Evolutionary conservation across 2,888 invertebrate genomes (phyloP).

Genomic region (Cylloceria caligata): DNA sequence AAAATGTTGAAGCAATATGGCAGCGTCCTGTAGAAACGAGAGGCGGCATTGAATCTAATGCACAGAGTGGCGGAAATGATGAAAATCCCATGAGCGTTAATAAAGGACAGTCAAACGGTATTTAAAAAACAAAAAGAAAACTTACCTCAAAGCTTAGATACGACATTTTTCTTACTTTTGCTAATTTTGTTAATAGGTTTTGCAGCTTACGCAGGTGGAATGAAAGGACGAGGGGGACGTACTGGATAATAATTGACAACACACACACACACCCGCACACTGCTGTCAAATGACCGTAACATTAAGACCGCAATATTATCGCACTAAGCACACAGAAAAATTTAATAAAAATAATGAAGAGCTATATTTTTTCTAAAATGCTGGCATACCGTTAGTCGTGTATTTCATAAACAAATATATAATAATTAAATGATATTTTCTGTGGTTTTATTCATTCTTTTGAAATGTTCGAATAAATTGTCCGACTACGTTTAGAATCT

Average conservation of each 20-base stretch:
- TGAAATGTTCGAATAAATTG: no score
- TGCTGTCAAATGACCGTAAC: background rate
- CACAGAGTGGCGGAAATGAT: background rate
- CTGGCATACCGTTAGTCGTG: no score
- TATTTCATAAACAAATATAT: no score
- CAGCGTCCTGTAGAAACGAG: background rate
- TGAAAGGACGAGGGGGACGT: background rate
- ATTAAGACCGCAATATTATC: background rate
- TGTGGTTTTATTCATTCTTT: no score
- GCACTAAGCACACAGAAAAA: no score
- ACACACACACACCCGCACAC: background rate
- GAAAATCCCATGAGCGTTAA: background rate
- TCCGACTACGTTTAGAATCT: no score
- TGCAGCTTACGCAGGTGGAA: conserved; percentile 11
- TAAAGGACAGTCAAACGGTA: background rate
- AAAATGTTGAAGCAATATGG: background rate
- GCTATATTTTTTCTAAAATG: no score
- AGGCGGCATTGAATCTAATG: background rate
- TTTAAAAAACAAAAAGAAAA: no score
- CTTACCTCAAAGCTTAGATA: background rate
- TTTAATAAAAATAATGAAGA: no score
- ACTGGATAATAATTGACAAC: conserved; percentile 3
- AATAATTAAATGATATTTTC: no score
- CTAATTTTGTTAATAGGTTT: background rate
- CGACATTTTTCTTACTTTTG: background rate